A percentile compares a stretch with the other conserved stretches of the same genome.
Evolutionary conservation across 2,888 invertebrate species (phyloP).

Genomic region (Orchestes rusci): DNA sequence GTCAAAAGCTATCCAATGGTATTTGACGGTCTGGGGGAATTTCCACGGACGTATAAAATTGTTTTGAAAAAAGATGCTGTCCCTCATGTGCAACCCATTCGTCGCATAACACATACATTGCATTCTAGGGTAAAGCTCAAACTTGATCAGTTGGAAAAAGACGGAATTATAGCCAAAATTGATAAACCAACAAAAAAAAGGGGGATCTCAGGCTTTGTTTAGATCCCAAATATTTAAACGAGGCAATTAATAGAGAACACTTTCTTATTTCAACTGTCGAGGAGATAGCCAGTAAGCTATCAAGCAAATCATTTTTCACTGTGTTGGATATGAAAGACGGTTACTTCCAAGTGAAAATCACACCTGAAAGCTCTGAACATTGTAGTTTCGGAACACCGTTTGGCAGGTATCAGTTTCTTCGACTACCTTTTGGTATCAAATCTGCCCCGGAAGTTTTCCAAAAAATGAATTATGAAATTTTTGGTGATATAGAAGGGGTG

Average conservation of each 20-base stretch:
- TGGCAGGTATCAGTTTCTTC: conserved; percentile 16
- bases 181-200: conserved; percentile 15
- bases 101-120: conserved; percentile 13
- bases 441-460: conserved; percentile 22
- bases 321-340: no score
- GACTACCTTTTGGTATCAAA: conserved; percentile 18
- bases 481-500: conserved; percentile 24
- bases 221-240: conserved; percentile 21
- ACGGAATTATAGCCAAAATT: conserved; percentile 13
- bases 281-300: conserved; percentile 20
- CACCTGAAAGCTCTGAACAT: conserved; percentile 10
- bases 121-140: conserved; percentile 11
- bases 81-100: conserved; percentile 10
- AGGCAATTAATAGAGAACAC: conserved; percentile 15
- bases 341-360: no score
- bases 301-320: conserved; percentile 20
- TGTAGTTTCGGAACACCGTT: conserved; percentile 23
- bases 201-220: conserved; percentile 3
- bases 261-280: conserved; percentile 22
- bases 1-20: conserved; percentile 1
- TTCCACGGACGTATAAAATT: conserved; percentile 14
- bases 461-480: no score
- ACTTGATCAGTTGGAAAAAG: conserved; percentile 2
- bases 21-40: conserved; percentile 16
- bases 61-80: conserved; percentile 16